Conservation (phyloP, 2,888 invertebrate genomes). For the Pegoplata infirma region DNA sequence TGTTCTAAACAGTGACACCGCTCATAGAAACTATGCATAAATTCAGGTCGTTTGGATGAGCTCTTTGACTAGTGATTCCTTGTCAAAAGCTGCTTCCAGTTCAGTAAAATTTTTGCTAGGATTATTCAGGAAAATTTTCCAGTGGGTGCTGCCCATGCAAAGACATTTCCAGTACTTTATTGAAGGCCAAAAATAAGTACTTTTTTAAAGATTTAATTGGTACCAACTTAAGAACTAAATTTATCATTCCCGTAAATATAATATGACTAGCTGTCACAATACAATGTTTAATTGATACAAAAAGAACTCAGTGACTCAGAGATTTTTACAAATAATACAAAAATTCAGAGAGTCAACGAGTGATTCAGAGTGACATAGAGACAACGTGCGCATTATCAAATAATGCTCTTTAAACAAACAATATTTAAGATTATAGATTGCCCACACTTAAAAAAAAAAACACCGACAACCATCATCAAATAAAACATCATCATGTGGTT, state of each 20-base stretch:
- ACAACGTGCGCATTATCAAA: conserved; percentile 46
- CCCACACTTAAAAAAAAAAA: conserved; percentile 14
- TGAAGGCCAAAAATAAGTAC: no score
- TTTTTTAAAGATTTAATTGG: neutral
- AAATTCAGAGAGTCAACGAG: conserved; percentile 29
- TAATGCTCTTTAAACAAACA: conserved; percentile 2
- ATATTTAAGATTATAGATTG: neutral
- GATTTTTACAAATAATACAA: conserved; percentile 8
- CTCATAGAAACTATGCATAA: no score
- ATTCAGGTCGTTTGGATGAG: no score
- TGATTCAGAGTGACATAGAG: neutral
- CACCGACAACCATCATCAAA: neutral
- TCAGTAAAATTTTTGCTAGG: no score
- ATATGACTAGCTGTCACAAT: conserved; percentile 41
- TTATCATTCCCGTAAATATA: neutral
- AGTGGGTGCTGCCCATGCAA: no score
- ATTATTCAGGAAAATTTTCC: no score
- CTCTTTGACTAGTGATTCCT: no score
- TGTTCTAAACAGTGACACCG: no score
- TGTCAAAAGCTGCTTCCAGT: no score
- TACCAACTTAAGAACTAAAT: neutral
- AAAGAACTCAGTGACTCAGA: conserved; percentile 50
- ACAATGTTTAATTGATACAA: conserved; percentile 41
- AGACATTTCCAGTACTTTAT: no score
- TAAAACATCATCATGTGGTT: conserved; percentile 39